Conservation (phyloP, 1,140 invertebrate species). For the Stegodyphus dumicola region DNA sequence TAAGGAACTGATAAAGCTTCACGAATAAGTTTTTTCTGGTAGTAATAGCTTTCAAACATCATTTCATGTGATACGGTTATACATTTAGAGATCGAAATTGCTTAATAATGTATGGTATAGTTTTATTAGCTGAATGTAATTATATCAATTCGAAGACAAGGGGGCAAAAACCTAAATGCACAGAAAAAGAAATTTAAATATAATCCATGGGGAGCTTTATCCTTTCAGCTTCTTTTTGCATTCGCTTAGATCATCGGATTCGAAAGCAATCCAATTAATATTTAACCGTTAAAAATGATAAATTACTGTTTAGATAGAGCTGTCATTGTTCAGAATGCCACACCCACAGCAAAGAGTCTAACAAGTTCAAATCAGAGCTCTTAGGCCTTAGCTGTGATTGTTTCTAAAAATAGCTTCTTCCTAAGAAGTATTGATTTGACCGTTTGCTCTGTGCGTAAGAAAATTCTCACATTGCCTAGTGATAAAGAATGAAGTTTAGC, state of each 20-base stretch:
- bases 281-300: neutral
- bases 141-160: too few relatives aligned
- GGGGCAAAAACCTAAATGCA: too few relatives aligned
- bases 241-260: neutral
- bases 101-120: too few relatives aligned
- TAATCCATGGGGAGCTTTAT: neutral
- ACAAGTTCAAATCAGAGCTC: neutral
- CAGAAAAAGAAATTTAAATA: too few relatives aligned
- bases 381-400: neutral
- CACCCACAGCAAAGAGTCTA: neutral
- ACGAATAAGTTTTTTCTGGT: too few relatives aligned
- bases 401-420: neutral
- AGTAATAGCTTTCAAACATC: too few relatives aligned
- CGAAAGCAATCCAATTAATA: neutral
- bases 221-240: neutral
- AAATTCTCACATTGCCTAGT: neutral
- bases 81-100: too few relatives aligned
- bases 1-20: too few relatives aligned
- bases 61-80: too few relatives aligned
- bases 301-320: neutral
- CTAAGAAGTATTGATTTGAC: neutral
- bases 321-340: neutral
- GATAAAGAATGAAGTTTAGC: too few relatives aligned
- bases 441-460: neutral
- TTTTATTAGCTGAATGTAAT: too few relatives aligned